Evolutionary conservation across 2,888 invertebrate genomes (phyloP), one percentile per base, ranked within the genome.

Genomic region (Hirtodrosophila confusa): DNA sequence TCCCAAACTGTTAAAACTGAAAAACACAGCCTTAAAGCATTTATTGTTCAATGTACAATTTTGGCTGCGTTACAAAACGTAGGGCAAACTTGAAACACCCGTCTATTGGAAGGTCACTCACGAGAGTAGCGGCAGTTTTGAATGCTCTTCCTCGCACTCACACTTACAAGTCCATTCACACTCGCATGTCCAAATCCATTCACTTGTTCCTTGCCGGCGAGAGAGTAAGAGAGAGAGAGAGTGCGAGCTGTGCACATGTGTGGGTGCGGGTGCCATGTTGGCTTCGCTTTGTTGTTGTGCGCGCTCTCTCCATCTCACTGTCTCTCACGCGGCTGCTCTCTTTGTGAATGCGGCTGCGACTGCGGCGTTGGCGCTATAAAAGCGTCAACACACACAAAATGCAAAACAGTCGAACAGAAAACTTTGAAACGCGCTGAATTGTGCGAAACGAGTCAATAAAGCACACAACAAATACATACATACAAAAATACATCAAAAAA

Each of bases 371-470:
- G 47, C 53, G 64, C 75, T 83, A 86, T 83, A 83, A 80, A 83
- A 83, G 74, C 78, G 47, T 62, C 60, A 50, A 58, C 66, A 58
- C 55, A 45, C 60, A 11, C 51, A 77, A 80, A 83, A 78, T 74
- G 83, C 78, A 78, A 85, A 83, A 79, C 70, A 83, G 67, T 78
- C 67, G 63, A 72, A 56, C 44, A 80, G 71, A 78, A 77, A 75
- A 76, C 76, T 71, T 74, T 68, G 69, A 70, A 69, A 62, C 75
- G 80, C 77, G 80, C 53, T 53, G 58, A 74, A 48, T 60, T 64
- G 78, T 85, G 65, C 62, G 65, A 54, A 27, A 65, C 56, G 66
- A 64, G 65, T 57, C 44, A 55, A 50, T 33, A 40, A 54, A 24
- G 31, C 11, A 53, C 48, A 17, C 17, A 17, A 17, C 17, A 17